Base-by-base conservation (phyloP, 2,888 invertebrate species). In the Buathra laborator region DNA sequence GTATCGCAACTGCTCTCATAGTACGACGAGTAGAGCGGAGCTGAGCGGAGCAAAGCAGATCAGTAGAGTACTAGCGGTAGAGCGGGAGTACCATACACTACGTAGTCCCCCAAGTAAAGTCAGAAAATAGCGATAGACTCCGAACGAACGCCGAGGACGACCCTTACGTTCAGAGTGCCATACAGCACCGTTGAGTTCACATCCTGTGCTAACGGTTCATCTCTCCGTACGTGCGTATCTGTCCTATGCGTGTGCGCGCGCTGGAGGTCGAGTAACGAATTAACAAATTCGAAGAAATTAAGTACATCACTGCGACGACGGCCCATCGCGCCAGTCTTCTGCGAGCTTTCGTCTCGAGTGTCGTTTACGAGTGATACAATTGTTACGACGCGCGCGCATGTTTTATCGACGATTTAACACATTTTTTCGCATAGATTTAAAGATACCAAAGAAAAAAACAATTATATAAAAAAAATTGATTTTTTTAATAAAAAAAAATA, bases 41-140 rank as follows among this genome's bases (percentile, higher is more conserved):
- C 72, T 62, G 24, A 72, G 59, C 71, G 48, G 66, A 79, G 75
- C 46, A 53, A 70, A 75, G 48, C 76, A 62, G 84, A 81, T 78
- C 84, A 70, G 78, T 78, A 74, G 53, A 70, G 77, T 43, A 64
- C 81, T 74, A 62, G 81, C 48, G 44, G 48, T 68, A 51, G 44
- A 81, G 74, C 81, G 48, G 64, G 70, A 56, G 56, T 56, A 70
- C 64, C 48, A 19, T 14, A 75, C 62, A 75, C 62, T 56, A 43
- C 5, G 6, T 7, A 66, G 66, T 16, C 19, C 37, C 29, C 62
- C 32, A 62, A 62, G 19, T 56, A 43, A 53, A 53, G 19, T 53
- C 53, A 14, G 43, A 71, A 12, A 9, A 62, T 32, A 71, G 53
- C 71, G 19, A 71, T 43, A 71, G 24, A 43, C 43, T 10, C 37